Percentiles rank a stretch among this genome's conserved stretches.
phyloP scores from a whole-genome alignment of 2,888 invertebrate species.

The Melipona bicolor region DNA sequence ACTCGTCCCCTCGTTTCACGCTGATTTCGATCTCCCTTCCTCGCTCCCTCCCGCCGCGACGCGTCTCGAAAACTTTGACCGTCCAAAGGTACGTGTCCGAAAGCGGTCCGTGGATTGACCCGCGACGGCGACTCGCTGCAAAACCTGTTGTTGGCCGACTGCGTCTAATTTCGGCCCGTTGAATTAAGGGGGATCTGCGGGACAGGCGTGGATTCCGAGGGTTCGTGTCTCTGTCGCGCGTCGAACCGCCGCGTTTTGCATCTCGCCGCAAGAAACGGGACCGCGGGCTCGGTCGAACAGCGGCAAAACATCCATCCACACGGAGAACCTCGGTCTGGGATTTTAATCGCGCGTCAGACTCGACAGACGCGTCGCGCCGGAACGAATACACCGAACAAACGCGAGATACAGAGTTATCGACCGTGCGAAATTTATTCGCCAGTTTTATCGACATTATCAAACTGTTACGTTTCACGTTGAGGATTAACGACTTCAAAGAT shows the following conservation, averaged over 20 bases:
- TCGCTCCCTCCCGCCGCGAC: background rate
- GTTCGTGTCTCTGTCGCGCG: conserved; percentile 49
- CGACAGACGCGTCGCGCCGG: background rate
- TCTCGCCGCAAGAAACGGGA: conserved; percentile 31
- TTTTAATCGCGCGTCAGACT: conserved; percentile 13
- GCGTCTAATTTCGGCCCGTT: conserved; percentile 65
- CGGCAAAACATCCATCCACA: conserved; percentile 20
- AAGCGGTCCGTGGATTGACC: conserved; percentile 28
- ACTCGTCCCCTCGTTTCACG: background rate
- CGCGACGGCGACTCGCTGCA: conserved; percentile 27
- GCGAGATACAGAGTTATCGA: background rate
- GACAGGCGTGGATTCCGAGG: conserved; percentile 40
- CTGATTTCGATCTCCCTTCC: background rate
- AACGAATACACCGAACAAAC: background rate
- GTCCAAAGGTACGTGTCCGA: too few species aligned
- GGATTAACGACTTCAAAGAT: too few species aligned
- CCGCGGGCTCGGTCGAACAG: background rate
- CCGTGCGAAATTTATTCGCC: too few species aligned
- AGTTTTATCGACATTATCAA: too few species aligned
- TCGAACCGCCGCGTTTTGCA: conserved; percentile 57
- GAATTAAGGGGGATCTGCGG: conserved; percentile 66
- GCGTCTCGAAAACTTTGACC: background rate
- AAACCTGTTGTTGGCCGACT: conserved; percentile 29
- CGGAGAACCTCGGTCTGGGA: background rate
- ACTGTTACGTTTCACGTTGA: too few species aligned